Evolutionary conservation across 2,113 vertebrate species (phyloP).

Genomic region (Herpailurus yagouaroundi): DNA sequence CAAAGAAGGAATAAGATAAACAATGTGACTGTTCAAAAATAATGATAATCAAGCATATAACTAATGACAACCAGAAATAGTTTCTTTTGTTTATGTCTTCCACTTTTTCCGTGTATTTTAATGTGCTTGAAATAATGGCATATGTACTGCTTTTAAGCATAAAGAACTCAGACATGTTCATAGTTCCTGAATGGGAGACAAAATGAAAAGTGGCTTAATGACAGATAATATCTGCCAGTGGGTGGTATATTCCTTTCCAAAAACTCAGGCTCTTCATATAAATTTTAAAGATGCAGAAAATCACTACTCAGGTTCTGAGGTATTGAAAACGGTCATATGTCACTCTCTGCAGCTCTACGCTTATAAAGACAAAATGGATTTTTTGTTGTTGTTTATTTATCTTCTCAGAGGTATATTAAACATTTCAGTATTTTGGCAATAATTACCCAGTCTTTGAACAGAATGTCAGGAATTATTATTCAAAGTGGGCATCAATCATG

Average conservation of each 20-base stretch:
- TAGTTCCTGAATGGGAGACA: conserved; percentile 45
- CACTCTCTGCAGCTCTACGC: not conserved
- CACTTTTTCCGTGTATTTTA: conserved; percentile 30
- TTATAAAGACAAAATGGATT: conserved; percentile 6
- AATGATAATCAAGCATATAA: conserved; percentile 35
- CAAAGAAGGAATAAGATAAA: not conserved
- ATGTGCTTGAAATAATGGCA: conserved; percentile 66
- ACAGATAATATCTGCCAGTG: conserved; percentile 66
- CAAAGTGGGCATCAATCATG: not conserved
- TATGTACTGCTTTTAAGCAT: conserved; percentile 55
- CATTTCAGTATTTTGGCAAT: conserved; percentile 32
- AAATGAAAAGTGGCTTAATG: conserved; percentile 65
- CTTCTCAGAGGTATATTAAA: conserved; percentile 22
- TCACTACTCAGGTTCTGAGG: not conserved
- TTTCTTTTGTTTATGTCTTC: conserved; percentile 32
- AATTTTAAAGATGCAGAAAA: conserved; percentile 58
- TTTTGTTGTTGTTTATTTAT: conserved; percentile 52
- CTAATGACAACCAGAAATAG: conserved; percentile 49
- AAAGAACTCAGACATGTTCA: conserved; percentile 53
- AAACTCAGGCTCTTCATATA: conserved; percentile 2
- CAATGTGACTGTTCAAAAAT: not conserved
- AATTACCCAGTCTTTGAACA: not conserved
- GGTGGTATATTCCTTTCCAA: conserved; percentile 64
- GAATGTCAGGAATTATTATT: not conserved
- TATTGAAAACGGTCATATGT: conserved; percentile 18